Evolutionary conservation across 2,797 vertebrate species (phyloP).

Genomic region (Xenopus petersii): DNA sequence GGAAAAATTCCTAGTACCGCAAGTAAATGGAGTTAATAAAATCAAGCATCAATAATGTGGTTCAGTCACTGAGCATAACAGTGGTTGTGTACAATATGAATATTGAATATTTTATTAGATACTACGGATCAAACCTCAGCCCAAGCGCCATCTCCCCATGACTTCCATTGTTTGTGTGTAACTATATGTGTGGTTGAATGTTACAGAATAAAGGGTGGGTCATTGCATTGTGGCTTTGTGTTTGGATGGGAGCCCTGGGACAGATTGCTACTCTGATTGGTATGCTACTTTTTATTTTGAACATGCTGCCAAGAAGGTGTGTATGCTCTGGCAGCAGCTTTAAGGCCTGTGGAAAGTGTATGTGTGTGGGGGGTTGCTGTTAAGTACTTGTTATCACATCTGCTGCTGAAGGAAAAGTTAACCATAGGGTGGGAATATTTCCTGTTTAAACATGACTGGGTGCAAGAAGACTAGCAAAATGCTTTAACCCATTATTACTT

Average conservation of each 20-base stretch:
- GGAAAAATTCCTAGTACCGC: background rate
- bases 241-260: conserved; percentile 7
- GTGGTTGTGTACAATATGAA: background rate
- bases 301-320: conserved; percentile 26
- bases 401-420: conserved; percentile 34
- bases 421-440: conserved; percentile 43
- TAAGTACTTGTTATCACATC: conserved; percentile 46
- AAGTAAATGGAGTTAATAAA: conserved; percentile 2
- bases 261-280: conserved; percentile 16
- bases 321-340: conserved; percentile 35
- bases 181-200: background rate
- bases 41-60: background rate
- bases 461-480: conserved; percentile 24
- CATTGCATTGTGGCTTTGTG: background rate
- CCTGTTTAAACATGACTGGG: conserved; percentile 45
- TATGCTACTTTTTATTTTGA: conserved; percentile 9
- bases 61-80: background rate
- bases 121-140: background rate
- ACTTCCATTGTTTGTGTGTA: background rate
- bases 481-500: conserved; percentile 21
- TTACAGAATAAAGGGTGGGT: conserved; percentile 1
- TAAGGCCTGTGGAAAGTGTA: conserved; percentile 22
- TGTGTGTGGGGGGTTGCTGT: conserved; percentile 25
- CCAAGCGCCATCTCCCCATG: background rate
- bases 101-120: background rate